These are phyloP conservation scores for Pristis pectinata DNA, from an alignment of 2,797 vertebrate species.

Conservation along the genomic window DNA sequence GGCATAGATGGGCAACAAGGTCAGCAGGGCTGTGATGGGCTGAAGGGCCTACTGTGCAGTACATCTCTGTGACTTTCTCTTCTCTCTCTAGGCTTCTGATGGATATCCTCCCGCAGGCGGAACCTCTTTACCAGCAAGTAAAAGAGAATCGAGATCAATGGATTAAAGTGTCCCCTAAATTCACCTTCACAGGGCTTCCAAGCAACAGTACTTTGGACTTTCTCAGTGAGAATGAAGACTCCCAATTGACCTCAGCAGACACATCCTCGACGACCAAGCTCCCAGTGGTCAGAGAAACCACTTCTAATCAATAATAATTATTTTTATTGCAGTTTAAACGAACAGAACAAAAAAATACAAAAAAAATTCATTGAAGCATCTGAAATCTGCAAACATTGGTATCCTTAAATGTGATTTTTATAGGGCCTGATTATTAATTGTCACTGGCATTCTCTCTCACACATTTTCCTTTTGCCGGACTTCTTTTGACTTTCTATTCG, in stretches of 20 bases:
- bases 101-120: slow-evolving; percentile 77
- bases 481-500: no score
- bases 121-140: slow-evolving; percentile 82
- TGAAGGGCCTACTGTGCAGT: background rate
- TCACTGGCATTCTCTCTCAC: background rate
- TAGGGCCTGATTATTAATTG: background rate
- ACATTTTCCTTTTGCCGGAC: no score
- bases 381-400: background rate
- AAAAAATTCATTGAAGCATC: background rate
- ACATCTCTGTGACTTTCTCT: background rate
- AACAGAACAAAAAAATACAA: slow-evolving; percentile 48
- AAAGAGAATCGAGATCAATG: slow-evolving; percentile 90
- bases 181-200: slow-evolving; percentile 89
- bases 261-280: slow-evolving; percentile 62
- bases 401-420: slow-evolving; percentile 13
- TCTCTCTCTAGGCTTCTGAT: slow-evolving; percentile 70
- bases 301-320: slow-evolving; percentile 50
- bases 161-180: slow-evolving; percentile 94
- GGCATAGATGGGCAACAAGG: no score
- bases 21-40: no score
- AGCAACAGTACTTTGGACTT: slow-evolving; percentile 98
- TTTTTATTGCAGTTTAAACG: slow-evolving; percentile 46
- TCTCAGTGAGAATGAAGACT: slow-evolving; percentile 85
- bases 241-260: slow-evolving; percentile 64
- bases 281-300: slow-evolving; percentile 51